These are phyloP conservation scores for Tribolium madens DNA, from an alignment of 1,140 invertebrate species.

Conservation along the genomic window DNA sequence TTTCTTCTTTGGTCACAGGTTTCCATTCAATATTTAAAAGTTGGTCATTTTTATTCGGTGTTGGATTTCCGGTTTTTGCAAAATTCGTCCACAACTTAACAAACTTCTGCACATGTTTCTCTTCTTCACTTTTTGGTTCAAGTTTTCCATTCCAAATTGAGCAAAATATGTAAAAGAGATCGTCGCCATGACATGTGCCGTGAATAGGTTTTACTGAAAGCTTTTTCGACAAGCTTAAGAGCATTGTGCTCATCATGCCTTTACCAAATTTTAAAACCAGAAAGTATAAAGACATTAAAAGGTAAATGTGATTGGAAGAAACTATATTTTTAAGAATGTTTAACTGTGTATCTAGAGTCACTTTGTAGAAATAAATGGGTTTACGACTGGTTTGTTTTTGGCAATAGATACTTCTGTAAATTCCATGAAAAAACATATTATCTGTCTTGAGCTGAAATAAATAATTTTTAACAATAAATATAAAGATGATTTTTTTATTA, in stretches of 20 bases:
- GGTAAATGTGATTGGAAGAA: conserved; percentile 63
- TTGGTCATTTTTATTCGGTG: conserved; percentile 59
- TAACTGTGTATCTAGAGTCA: conserved; percentile 68
- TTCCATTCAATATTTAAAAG: conserved; percentile 65
- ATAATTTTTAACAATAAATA: conserved; percentile 10
- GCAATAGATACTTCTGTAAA: conserved; percentile 65
- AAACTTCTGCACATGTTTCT: conserved; percentile 65
- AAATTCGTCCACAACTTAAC: conserved; percentile 71
- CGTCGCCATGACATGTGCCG: conserved; percentile 73
- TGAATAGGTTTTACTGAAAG: conserved; percentile 63
- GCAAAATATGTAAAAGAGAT: conserved; percentile 73
- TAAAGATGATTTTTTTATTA: conserved; percentile 44
- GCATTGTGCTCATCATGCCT: conserved; percentile 45
- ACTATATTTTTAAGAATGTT: conserved; percentile 67
- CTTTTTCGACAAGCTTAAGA: conserved; percentile 55
- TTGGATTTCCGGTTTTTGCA: conserved; percentile 68
- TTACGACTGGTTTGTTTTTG: conserved; percentile 65
- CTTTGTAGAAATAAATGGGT: conserved; percentile 69
- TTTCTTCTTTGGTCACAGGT: conserved; percentile 65
- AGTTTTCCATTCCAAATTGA: conserved; percentile 43
- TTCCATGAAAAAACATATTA: conserved; percentile 67
- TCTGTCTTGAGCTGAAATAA: conserved; percentile 63
- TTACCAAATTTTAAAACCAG: conserved; percentile 43
- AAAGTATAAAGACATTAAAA: conserved; percentile 49
- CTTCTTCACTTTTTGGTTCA: conserved; percentile 61